Conservation (phyloP, 1,140 invertebrate genomes). For the Hycleus phaleratus region DNA sequence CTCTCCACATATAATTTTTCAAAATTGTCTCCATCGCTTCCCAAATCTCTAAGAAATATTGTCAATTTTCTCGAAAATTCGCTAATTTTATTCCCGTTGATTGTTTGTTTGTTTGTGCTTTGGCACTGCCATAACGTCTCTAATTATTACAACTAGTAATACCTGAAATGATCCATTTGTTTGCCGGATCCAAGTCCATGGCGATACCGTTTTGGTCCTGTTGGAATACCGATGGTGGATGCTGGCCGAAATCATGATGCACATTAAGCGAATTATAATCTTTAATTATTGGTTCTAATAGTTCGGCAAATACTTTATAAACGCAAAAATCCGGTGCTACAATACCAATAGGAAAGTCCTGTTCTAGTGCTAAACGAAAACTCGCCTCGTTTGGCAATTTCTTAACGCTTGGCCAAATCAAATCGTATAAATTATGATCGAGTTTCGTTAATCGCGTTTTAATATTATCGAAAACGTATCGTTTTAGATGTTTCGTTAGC, state of each 20-base stretch:
- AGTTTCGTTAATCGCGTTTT: slow-evolving; percentile 62
- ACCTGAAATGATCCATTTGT: slow-evolving; percentile 7
- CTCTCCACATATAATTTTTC: no score
- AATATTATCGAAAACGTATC: slow-evolving; percentile 58
- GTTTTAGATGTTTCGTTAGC: slow-evolving; percentile 57
- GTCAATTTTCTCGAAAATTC: no score
- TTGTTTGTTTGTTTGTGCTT: no score
- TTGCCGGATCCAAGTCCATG: slow-evolving; percentile 61
- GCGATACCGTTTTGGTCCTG: slow-evolving; percentile 38
- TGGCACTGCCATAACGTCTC: no score
- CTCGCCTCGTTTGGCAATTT: slow-evolving; percentile 50
- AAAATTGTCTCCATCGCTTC: no score
- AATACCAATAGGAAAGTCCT: slow-evolving; percentile 62
- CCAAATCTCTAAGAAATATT: no score
- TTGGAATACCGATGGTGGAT: slow-evolving; percentile 50
- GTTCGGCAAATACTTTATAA: slow-evolving; percentile 70
- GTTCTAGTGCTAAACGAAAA: slow-evolving; percentile 45
- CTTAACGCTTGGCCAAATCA: slow-evolving; percentile 73
- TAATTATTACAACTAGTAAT: background rate
- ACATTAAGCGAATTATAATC: slow-evolving; percentile 66
- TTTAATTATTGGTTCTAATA: slow-evolving; percentile 69
- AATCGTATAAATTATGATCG: slow-evolving; percentile 72
- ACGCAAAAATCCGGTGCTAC: slow-evolving; percentile 75
- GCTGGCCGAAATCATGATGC: slow-evolving; percentile 51
- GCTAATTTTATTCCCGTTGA: no score